Evolutionary conservation across 2,113 vertebrate species (phyloP), one percentile per base, ranked within the genome.

Genomic region (Alligator sinensis): DNA sequence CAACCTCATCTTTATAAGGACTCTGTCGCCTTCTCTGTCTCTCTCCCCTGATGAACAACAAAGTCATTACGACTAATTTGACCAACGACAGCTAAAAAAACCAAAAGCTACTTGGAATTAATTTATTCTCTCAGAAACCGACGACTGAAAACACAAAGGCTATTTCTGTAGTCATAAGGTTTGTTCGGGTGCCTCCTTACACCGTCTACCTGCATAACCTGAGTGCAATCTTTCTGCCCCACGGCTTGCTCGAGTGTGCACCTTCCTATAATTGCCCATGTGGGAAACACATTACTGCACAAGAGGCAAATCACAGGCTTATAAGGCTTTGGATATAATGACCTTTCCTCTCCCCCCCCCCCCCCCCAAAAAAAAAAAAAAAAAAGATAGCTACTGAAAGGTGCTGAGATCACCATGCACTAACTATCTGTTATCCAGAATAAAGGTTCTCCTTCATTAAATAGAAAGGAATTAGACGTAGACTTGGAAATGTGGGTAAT

Each of bases 1-100:
- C 22, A 15, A 17, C 0, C 21, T 9, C 3, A 1, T 17, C 6
- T 1, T 9, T 0, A 0, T 22, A 0, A 47, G 47, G 78, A 34
- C 5, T 4, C 55, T 15, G 11, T 47, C 47, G 47, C 47, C 47
- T 47, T 47, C 47, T 8, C 47, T 47, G 47, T 47, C 47, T 47
- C 47, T 47, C 47, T 47, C 47, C 47, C 47, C 47, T 9, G 47
- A 47, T 47, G 47, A 18, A 6, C 18, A 6, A 16, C 77, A 11
- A 58, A 54, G 47, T 2, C 4, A 2, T 27, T 8, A 3, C 1
- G 4, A 47, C 22, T 10, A 19, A 30, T 15, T 9, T 4, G 77
- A 22, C 0, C 3, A 4, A 11, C 24, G 1, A 12, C 7, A 58
- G 75, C 75, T 57, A 16, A 28, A 77, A 58, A 11, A 77, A 27